phyloP scores from a whole-genome alignment of 2,113 vertebrate species.

The Gnathonemus echidnorhynchus region DNA sequence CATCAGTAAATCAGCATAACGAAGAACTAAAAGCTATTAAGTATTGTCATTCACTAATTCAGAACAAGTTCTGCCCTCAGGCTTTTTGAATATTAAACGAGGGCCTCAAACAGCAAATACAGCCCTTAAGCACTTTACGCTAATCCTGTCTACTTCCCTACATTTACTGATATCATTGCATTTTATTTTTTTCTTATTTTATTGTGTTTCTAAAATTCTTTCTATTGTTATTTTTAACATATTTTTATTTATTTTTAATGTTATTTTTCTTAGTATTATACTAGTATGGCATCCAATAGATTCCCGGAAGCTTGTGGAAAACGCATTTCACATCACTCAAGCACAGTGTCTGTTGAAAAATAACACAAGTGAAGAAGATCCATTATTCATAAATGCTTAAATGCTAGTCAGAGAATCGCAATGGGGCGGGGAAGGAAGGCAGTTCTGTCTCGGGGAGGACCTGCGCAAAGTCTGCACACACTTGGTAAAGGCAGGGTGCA shows the following conservation, averaged over 20 bases:
- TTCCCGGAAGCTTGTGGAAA: not conserved
- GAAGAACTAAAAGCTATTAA: not conserved
- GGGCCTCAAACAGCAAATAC: not conserved
- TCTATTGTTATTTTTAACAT: not conserved
- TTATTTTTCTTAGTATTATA: not conserved
- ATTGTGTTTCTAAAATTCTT: not conserved
- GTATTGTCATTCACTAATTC: not conserved
- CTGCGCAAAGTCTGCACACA: not conserved
- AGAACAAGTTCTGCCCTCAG: not conserved
- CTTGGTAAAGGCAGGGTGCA: not conserved
- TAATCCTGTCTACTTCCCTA: not conserved
- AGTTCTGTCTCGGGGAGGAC: not conserved
- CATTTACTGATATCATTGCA: not conserved
- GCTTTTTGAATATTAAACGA: not conserved
- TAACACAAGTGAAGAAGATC: not conserved
- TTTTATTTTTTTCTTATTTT: not conserved
- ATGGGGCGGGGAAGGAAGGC: not conserved
- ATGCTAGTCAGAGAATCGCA: not conserved
- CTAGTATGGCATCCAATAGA: no score
- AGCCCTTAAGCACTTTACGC: not conserved
- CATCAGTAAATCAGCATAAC: not conserved
- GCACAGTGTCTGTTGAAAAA: not conserved
- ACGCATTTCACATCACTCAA: not conserved
- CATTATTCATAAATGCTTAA: not conserved
- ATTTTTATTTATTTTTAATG: not conserved